phyloP scores from a whole-genome alignment of 2,797 vertebrate species.

The Chaunax sp. region DNA sequence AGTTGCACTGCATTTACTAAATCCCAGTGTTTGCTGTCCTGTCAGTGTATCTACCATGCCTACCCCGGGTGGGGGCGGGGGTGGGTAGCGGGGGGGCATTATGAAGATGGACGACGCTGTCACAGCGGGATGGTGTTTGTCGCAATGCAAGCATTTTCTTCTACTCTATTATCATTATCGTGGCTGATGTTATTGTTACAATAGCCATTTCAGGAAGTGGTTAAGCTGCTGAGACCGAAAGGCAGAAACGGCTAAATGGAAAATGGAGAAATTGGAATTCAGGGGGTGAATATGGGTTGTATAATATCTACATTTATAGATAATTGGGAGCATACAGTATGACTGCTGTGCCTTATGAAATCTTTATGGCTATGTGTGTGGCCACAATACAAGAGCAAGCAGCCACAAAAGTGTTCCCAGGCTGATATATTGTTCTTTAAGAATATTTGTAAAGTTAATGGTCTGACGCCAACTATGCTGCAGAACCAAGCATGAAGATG shows the following conservation, averaged over 20 bases:
- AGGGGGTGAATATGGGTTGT: conserved; percentile 68
- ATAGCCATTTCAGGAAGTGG: conserved; percentile 73
- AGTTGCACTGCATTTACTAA: conserved; percentile 33
- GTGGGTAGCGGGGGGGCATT: conserved; percentile 45
- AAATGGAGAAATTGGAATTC: conserved; percentile 70
- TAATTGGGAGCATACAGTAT: conserved; percentile 74
- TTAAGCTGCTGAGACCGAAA: conserved; percentile 65
- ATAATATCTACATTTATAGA: conserved; percentile 80
- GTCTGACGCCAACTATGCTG: conserved; percentile 55
- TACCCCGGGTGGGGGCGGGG: conserved; percentile 18
- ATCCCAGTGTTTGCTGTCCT: conserved; percentile 44
- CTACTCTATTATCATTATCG: conserved; percentile 79
- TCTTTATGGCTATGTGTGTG: conserved; percentile 59
- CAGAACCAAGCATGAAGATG: conserved; percentile 72
- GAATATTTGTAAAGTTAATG: conserved; percentile 74
- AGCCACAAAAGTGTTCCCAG: conserved; percentile 39
- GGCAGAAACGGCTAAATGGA: conserved; percentile 67
- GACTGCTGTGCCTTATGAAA: conserved; percentile 66
- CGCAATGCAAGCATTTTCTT: conserved; percentile 73
- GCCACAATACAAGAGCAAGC: conserved; percentile 43
- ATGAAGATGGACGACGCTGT: conserved; percentile 80
- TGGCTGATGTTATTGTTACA: conserved; percentile 78
- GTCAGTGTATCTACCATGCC: conserved; percentile 45
- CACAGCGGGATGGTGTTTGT: conserved; percentile 70
- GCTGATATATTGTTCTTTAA: conserved; percentile 66